These are phyloP conservation scores for Atta cephalotes DNA, from an alignment of 1,140 invertebrate species.

Conservation along the genomic window DNA sequence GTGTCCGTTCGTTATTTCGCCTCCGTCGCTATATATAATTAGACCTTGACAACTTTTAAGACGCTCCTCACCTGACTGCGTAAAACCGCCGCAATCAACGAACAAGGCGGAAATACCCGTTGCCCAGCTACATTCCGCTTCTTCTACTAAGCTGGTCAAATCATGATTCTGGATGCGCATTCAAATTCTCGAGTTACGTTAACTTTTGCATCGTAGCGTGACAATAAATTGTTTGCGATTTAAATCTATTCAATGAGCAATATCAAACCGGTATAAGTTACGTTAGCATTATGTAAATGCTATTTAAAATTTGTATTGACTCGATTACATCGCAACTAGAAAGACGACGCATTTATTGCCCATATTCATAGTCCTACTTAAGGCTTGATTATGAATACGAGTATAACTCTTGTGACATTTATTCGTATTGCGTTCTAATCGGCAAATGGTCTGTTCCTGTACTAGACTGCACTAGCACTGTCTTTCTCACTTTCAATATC, in stretches of 20 bases:
- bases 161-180: neutral
- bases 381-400: no score
- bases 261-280: neutral
- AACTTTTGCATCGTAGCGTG: no score
- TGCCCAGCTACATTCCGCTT: constrained; percentile 3
- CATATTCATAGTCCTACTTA: no score
- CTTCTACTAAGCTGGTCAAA: neutral
- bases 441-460: no score
- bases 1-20: constrained; percentile 60
- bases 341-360: neutral
- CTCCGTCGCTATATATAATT: neutral
- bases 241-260: neutral
- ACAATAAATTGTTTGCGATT: neutral
- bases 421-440: neutral
- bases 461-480: no score
- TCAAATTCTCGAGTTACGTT: neutral
- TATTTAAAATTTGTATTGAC: neutral
- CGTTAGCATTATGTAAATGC: no score
- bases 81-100: constrained; percentile 68
- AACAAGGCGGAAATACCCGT: constrained; percentile 68
- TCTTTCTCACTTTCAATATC: no score
- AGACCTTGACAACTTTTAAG: neutral
- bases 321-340: neutral
- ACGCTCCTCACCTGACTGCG: constrained; percentile 78
- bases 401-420: neutral